phyloP scores from a whole-genome alignment of 92 coral and sea anemone species.

The Chrysogorgia sp. region DNA sequence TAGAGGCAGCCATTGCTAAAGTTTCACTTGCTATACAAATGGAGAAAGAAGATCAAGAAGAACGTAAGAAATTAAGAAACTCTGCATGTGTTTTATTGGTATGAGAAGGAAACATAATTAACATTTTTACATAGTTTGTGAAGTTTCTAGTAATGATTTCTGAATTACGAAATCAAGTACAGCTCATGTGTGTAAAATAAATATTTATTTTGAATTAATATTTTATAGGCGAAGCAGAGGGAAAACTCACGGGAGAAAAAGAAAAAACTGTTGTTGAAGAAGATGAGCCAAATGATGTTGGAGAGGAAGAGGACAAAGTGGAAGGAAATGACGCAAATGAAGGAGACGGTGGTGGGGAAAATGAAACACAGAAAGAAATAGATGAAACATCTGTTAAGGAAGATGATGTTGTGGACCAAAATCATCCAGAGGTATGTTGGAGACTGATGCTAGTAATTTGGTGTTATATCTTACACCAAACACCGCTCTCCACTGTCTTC shows the following conservation, averaged over 20 bases:
- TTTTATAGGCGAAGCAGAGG: constrained; percentile 33
- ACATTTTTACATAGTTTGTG: too few species aligned
- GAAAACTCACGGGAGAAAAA: not conserved
- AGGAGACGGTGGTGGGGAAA: constrained; percentile 6
- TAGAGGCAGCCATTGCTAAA: constrained; percentile 85
- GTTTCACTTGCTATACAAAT: constrained; percentile 73
- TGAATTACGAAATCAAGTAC: too few species aligned
- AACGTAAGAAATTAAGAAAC: constrained; percentile 54
- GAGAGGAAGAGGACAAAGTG: constrained; percentile 27
- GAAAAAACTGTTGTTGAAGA: constrained; percentile 59
- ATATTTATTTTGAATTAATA: too few species aligned
- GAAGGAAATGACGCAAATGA: constrained; percentile 33
- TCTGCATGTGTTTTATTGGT: not conserved
- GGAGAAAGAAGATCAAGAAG: constrained; percentile 69
- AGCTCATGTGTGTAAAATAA: too few species aligned
- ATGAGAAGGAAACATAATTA: too few species aligned
- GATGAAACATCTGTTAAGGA: constrained; percentile 47
- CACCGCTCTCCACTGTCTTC: too few species aligned
- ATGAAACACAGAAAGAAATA: constrained; percentile 32
- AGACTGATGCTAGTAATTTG: not conserved
- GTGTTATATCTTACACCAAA: not conserved
- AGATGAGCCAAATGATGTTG: constrained; percentile 45
- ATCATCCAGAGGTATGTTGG: constrained; percentile 75
- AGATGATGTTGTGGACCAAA: constrained; percentile 68
- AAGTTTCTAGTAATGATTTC: too few species aligned